These are phyloP conservation scores for Ptychoptera albimana DNA, from an alignment of 2,888 invertebrate species.

Conservation along the genomic window DNA sequence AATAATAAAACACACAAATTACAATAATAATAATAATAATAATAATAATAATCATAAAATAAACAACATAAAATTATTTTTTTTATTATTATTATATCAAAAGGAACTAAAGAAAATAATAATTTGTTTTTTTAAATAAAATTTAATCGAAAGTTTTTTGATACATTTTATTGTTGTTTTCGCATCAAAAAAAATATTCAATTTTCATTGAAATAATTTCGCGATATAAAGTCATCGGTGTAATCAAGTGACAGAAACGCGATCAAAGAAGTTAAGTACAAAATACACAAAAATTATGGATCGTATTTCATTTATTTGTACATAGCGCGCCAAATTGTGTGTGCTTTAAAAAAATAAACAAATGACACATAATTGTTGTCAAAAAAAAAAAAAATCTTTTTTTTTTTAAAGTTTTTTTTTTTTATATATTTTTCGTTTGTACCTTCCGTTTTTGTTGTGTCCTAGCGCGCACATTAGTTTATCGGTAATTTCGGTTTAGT, in stretches of 20 bases:
- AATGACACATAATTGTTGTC: not conserved
- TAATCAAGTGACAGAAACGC: no score
- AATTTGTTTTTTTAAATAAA: no score
- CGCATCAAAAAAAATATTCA: no score
- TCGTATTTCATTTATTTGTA: constrained; percentile 2
- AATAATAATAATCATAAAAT: constrained; percentile 1
- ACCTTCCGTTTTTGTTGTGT: constrained; percentile 10
- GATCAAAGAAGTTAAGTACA: not conserved
- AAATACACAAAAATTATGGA: not conserved
- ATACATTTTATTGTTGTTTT: no score
- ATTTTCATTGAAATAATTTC: no score
- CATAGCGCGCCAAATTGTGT: constrained; percentile 15
- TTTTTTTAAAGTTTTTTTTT: constrained; percentile 3
- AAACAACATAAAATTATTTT: no score
- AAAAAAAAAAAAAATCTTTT: not conserved
- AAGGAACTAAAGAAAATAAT: no score
- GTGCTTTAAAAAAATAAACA: no score
- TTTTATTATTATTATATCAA: constrained; percentile 9
- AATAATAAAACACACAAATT: constrained; percentile 10
- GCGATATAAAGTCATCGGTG: no score
- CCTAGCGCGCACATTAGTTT: constrained; percentile 12
- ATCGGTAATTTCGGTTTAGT: no score
- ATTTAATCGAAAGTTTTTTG: no score
- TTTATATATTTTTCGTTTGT: constrained; percentile 4
- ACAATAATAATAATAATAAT: constrained; percentile 13